phyloP scores from a whole-genome alignment of 2,113 vertebrate species.

The Symphodus melops region DNA sequence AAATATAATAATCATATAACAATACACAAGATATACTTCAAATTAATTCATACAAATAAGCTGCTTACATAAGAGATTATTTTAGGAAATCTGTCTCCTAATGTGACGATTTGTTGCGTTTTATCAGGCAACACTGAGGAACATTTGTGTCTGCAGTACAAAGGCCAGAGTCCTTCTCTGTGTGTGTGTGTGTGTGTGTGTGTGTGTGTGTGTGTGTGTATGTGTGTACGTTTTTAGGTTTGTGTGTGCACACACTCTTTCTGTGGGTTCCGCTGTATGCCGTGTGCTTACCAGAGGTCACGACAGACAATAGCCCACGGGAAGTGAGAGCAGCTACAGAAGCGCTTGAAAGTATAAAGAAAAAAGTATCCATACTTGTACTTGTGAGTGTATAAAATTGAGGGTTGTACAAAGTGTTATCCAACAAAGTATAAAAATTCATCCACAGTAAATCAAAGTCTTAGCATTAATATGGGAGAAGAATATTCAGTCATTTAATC shows the following conservation, averaged over 20 bases:
- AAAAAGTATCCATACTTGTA: not conserved
- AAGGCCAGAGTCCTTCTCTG: constrained; percentile 55
- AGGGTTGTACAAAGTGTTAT: constrained; percentile 10
- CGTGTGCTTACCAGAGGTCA: constrained; percentile 56
- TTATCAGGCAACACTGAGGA: constrained; percentile 55
- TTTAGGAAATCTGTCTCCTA: constrained; percentile 47
- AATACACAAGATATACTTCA: constrained; percentile 57
- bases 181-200: constrained; percentile 26
- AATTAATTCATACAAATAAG: constrained; percentile 59
- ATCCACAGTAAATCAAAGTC: constrained; percentile 26
- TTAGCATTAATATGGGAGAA: constrained; percentile 15
- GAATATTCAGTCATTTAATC: constrained; percentile 18
- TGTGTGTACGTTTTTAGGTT: constrained; percentile 11
- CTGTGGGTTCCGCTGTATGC: constrained; percentile 40
- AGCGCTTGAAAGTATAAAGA: constrained; percentile 17
- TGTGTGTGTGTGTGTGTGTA: not conserved
- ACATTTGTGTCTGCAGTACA: constrained; percentile 59
- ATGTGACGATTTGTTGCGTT: constrained; percentile 34
- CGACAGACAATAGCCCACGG: constrained; percentile 55
- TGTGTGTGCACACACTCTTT: not conserved
- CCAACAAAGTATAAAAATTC: not conserved
- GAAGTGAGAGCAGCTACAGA: constrained; percentile 55
- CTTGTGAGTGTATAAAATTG: not conserved
- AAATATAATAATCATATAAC: constrained; percentile 69
- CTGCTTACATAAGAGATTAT: constrained; percentile 57